Conservation (phyloP, 2,888 invertebrate species). For the Drosophila quasianomalipes region DNA sequence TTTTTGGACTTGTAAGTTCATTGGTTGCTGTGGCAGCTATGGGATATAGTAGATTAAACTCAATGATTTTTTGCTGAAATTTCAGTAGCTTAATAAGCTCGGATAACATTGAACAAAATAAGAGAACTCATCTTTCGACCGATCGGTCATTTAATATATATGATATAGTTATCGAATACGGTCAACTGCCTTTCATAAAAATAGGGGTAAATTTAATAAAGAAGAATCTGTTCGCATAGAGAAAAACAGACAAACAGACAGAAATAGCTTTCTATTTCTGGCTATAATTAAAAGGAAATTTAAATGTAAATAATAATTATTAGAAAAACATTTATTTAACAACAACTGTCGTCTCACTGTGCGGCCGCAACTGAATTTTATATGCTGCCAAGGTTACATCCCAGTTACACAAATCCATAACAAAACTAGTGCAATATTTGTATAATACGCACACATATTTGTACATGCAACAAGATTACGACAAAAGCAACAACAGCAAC, state of each 20-base stretch:
- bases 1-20: neutral
- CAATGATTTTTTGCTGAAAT: neutral
- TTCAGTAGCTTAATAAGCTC: neutral
- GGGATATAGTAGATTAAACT: neutral
- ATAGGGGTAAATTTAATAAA: neutral
- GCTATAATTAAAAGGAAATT: too few species aligned
- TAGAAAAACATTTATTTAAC: neutral
- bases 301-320: neutral
- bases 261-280: too few species aligned
- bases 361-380: conserved; percentile 41
- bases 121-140: too few species aligned
- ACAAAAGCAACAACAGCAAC: conserved; percentile 15
- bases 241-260: neutral
- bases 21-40: neutral
- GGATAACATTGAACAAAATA: too few species aligned
- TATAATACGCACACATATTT: conserved; percentile 73
- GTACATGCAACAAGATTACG: conserved; percentile 55
- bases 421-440: conserved; percentile 80
- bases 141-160: neutral
- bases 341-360: conserved; percentile 53
- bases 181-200: neutral
- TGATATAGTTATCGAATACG: too few species aligned
- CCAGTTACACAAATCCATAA: conserved; percentile 79
- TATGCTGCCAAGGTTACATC: conserved; percentile 75
- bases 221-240: neutral